Evolutionary conservation across 2,113 vertebrate genomes (phyloP).

Genomic region (Platichthys flesus): DNA sequence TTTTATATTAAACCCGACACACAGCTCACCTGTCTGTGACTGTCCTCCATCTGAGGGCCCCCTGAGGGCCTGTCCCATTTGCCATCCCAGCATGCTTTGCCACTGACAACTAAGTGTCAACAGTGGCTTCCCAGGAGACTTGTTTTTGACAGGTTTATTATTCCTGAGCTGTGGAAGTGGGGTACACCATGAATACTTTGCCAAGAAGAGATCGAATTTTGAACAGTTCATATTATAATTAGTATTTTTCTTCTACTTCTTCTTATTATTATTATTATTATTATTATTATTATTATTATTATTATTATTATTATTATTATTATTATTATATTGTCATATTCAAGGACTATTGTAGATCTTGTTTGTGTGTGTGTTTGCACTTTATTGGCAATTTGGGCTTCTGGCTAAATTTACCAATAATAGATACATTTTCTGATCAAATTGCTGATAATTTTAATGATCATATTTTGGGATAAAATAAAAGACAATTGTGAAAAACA

Average conservation of each 20-base stretch:
- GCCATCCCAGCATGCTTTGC: constrained; percentile 47
- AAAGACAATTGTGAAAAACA: neutral
- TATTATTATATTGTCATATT: neutral
- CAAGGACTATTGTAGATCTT: neutral
- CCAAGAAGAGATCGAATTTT: neutral
- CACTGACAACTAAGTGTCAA: constrained; percentile 54
- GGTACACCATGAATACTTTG: neutral
- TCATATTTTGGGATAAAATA: neutral
- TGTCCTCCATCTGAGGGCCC: constrained; percentile 21
- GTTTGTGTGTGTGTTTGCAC: neutral
- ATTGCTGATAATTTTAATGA: neutral
- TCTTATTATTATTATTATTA: no score
- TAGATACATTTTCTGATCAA: neutral
- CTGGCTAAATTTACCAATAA: no score
- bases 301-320: neutral
- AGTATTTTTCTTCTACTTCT: neutral
- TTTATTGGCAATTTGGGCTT: neutral
- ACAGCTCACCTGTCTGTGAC: constrained; percentile 39
- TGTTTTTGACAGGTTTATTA: constrained; percentile 65
- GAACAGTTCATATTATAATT: neutral
- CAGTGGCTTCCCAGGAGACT: constrained; percentile 32
- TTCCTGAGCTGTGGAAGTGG: constrained; percentile 35
- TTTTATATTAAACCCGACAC: constrained; percentile 14
- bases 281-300: neutral
- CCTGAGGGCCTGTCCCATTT: constrained; percentile 51